Percentiles rank a stretch among this genome's conserved stretches.
Conservation (phyloP, 2,888 invertebrate genomes). For the Anoncus sp. region DNA sequence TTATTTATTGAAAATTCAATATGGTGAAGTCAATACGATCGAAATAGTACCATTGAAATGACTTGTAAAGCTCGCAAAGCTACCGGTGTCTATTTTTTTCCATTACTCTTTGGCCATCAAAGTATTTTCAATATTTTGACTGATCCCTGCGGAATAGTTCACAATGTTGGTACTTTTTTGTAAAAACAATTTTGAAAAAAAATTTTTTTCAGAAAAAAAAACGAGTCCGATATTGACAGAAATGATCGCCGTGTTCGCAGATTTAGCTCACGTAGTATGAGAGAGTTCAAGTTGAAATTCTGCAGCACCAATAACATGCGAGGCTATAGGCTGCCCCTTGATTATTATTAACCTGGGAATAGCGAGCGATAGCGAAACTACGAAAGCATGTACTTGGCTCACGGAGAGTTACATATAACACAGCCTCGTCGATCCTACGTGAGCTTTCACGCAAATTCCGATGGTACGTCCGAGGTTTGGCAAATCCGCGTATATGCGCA, state of each 20-base stretch:
- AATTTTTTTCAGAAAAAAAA: neutral
- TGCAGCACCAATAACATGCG: neutral
- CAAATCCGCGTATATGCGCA: conserved; percentile 56
- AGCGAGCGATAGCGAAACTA: conserved; percentile 1
- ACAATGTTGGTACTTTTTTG: neutral
- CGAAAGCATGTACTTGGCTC: conserved; percentile 23
- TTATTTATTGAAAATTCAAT: no score
- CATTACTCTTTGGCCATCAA: no score
- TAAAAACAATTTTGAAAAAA: no score
- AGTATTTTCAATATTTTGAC: no score
- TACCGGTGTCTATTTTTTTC: no score
- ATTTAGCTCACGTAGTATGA: neutral
- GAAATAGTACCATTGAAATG: no score
- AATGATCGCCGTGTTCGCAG: neutral
- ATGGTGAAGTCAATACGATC: no score
- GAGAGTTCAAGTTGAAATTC: neutral
- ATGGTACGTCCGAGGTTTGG: conserved; percentile 58
- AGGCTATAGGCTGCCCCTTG: conserved; percentile 9
- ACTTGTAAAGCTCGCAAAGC: no score
- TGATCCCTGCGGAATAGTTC: neutral
- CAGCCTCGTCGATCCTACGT: conserved; percentile 21
- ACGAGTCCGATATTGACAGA: neutral
- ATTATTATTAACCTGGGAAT: conserved; percentile 32
- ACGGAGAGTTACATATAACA: conserved; percentile 8
- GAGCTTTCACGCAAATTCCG: conserved; percentile 53